Percentiles rank a stretch among this genome's conserved stretches.
Evolutionary conservation across 2,797 vertebrate genomes (phyloP).

Genomic region (Carapus acus): DNA sequence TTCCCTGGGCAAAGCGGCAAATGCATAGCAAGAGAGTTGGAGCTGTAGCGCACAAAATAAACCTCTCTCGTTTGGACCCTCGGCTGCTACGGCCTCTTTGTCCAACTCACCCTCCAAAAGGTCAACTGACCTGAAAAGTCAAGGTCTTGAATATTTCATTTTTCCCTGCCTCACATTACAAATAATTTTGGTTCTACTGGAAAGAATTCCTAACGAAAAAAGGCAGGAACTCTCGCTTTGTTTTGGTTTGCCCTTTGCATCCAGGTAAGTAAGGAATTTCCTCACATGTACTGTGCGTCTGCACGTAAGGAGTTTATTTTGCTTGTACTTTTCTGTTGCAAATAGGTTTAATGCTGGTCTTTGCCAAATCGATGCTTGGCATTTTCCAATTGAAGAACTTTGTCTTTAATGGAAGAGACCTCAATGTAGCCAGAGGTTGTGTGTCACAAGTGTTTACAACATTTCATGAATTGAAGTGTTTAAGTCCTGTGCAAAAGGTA

Average conservation of each 20-base stretch:
- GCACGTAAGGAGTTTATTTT: constrained; percentile 5
- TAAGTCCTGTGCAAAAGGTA: constrained; percentile 55
- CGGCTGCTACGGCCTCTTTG: constrained; percentile 38
- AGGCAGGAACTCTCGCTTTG: constrained; percentile 43
- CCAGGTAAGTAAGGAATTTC: constrained; percentile 7
- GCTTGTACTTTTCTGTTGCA: constrained; percentile 34
- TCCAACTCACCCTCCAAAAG: constrained; percentile 67
- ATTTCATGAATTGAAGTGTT: constrained; percentile 62
- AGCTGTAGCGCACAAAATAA: constrained; percentile 69
- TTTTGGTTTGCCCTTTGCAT: constrained; percentile 45
- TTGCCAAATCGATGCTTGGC: constrained; percentile 55
- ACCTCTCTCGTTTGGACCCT: constrained; percentile 41
- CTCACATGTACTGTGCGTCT: constrained; percentile 3
- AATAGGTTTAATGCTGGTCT: constrained; percentile 49
- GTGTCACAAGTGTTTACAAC: constrained; percentile 57
- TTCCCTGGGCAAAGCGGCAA: constrained; percentile 77
- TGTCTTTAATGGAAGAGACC: constrained; percentile 54
- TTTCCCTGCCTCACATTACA: constrained; percentile 51
- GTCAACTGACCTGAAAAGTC: constrained; percentile 79
- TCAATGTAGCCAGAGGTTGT: constrained; percentile 58
- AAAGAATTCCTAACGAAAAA: constrained; percentile 54
- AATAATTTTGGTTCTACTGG: constrained; percentile 55
- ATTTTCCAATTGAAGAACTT: constrained; percentile 57
- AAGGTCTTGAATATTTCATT: constrained; percentile 67
- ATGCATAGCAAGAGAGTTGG: constrained; percentile 65